phyloP scores from a whole-genome alignment of 2,888 invertebrate genomes.

The Eurytoma adleriae region DNA sequence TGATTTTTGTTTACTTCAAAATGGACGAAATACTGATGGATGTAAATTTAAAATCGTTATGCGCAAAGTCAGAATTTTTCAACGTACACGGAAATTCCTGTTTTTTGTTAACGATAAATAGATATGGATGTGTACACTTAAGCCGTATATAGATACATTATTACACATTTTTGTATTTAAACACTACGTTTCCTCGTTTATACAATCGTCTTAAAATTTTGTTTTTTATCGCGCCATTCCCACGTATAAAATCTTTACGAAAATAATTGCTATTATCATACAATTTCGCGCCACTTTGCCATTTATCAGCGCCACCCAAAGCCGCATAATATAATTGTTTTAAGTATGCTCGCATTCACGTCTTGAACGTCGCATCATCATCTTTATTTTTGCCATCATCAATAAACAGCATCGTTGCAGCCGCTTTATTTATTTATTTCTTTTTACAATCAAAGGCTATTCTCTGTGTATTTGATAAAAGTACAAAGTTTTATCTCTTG shows the following conservation, averaged over 20 bases:
- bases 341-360: not conserved
- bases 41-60: not conserved
- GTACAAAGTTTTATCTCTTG: constrained; percentile 40
- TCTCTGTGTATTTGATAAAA: constrained; percentile 35
- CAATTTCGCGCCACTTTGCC: constrained; percentile 59
- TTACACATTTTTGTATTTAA: constrained; percentile 41
- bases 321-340: constrained; percentile 19
- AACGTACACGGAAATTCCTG: constrained; percentile 30
- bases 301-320: constrained; percentile 34
- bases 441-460: constrained; percentile 35
- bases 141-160: constrained; percentile 46
- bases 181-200: constrained; percentile 44
- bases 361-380: not conserved
- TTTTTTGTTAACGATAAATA: constrained; percentile 55
- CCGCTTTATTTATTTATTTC: constrained; percentile 1
- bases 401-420: constrained; percentile 11
- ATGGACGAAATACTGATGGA: constrained; percentile 5
- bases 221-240: constrained; percentile 45
- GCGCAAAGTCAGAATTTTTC: constrained; percentile 15
- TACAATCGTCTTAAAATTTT: constrained; percentile 48
- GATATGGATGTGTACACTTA: constrained; percentile 57
- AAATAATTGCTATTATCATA: constrained; percentile 70
- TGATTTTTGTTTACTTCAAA: not conserved
- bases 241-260: constrained; percentile 71
- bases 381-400: constrained; percentile 13